These are phyloP conservation scores for Ondatra zibethicus DNA, from an alignment of 2,113 vertebrate genomes.

Conservation along the genomic window DNA sequence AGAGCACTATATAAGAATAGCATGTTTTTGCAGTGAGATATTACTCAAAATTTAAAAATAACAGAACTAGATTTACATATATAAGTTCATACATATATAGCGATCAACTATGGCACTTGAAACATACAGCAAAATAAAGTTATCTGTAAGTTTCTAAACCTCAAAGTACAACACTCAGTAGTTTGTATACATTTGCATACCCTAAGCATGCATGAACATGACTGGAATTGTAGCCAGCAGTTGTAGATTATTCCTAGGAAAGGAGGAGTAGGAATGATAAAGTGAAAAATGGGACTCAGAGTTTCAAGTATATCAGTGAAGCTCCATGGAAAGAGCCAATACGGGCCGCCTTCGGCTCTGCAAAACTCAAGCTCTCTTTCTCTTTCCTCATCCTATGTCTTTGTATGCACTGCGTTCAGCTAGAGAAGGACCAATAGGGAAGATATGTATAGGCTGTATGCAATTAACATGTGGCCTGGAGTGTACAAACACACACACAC, in stretches of 20 bases:
- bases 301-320: background rate
- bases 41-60: slow-evolving; percentile 58
- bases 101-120: background rate
- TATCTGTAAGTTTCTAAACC: slow-evolving; percentile 41
- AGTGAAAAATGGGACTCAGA: background rate
- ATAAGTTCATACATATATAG: background rate
- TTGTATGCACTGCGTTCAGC: background rate
- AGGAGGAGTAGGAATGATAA: background rate
- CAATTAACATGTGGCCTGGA: background rate
- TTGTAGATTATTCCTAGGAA: background rate
- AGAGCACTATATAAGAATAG: background rate
- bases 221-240: background rate
- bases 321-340: background rate
- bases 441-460: background rate
- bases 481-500: background rate
- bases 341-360: background rate
- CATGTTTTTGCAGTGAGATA: slow-evolving; percentile 2
- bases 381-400: background rate
- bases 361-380: background rate
- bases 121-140: background rate
- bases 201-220: background rate
- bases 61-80: background rate
- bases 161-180: background rate
- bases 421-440: background rate
- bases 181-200: background rate